Base-by-base conservation (phyloP, 2,113 vertebrate genomes). In the Corythaeola cristata region DNA sequence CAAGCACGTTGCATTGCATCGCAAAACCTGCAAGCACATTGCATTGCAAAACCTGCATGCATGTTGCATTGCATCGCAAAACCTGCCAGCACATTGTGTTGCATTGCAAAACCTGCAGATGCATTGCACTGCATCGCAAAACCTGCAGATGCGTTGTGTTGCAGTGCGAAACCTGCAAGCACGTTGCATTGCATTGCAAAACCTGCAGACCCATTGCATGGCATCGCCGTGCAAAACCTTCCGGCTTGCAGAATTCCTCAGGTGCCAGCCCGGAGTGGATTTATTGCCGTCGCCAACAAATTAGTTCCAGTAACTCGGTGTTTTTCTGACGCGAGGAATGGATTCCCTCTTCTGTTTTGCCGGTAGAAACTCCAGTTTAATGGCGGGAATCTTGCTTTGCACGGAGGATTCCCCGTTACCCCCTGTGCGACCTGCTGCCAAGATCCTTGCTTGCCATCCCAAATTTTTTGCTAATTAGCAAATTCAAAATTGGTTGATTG, bases 191-290 rank as follows among this genome's bases (percentile, higher is more conserved):
- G 47, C 47, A 15, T 19, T 44, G 71, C 12, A 26, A n/a, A 58
- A 53, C 27, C 15, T 53, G 27, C 53, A 55, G 27, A 15, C 5
- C 6, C 53, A 5, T n/a, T 12, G 55, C 56, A 5, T 6, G 2
- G 39, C 45, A 2, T 9, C 12, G 50, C 39, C 5, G 22, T 8
- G 53, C 44, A 17, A 30, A 35, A 5, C 33, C 66, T 62, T 3
- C 45, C 12, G 1, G 2, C 33, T 41, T n/a, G 15, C 78, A 1
- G 3, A 4, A 1, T 52, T 47, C 60, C 67, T 76, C 73, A 23
- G 50, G 5, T 71, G 55, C 55, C 4, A 1, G 9, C 0, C 0
- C 1, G 1, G 23, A 66, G 26, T 3, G 0, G 3, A 26, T 85
- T 85, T 62, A 4, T 23, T 74, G 59, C 45, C 6, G 7, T 20